Evolutionary conservation across 1,140 invertebrate genomes (phyloP), one percentile per base, ranked within the genome.

Genomic region (Eubasilissa regina): DNA sequence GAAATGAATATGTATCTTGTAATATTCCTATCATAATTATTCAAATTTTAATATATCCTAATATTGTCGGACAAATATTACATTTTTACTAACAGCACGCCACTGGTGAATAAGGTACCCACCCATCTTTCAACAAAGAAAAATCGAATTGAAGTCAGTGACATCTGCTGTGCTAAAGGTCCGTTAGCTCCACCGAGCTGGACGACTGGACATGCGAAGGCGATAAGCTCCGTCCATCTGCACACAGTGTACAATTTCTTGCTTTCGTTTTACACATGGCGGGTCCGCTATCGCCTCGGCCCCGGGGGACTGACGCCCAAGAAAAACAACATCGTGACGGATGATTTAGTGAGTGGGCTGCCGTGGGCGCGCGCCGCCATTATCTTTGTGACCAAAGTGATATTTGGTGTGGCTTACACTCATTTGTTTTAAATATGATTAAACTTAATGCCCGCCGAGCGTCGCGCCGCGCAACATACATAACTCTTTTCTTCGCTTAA

Each of bases 231-330:
- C 4, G 62, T 44, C 62, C 25, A 45, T 43, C 62, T 44, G 43
- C n/a, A n/a, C n/a, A n/a, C n/a, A n/a, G n/a, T n/a, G 25, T n/a
- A 15, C 35, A 12, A 47, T 13, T 66, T 45, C 58, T 66, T 66
- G 62, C 45, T 66, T 66, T 45, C 17, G 19, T 66, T 66, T 66
- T 66, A 66, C 62, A 66, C 45, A 45, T 17, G 58, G 15, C 58
- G 17, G 62, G 4, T 45, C n/a, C 13, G 43, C 62, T 62, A 62
- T 62, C 58, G 25, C 35, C 35, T 45, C 47, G 70, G 68, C n/a
- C 77, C 44, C 53, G 9, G 3, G 77, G 66, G 77, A 78, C 43
- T 25, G 35, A 78, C 77, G 77, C 77, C 77, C 77, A 78, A 78
- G 77, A 78, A 78, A 58, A 78, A 68, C 13, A 13, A 21, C 60